Conservation (phyloP, 2,113 vertebrate genomes). For the Piaya cayana region DNA sequence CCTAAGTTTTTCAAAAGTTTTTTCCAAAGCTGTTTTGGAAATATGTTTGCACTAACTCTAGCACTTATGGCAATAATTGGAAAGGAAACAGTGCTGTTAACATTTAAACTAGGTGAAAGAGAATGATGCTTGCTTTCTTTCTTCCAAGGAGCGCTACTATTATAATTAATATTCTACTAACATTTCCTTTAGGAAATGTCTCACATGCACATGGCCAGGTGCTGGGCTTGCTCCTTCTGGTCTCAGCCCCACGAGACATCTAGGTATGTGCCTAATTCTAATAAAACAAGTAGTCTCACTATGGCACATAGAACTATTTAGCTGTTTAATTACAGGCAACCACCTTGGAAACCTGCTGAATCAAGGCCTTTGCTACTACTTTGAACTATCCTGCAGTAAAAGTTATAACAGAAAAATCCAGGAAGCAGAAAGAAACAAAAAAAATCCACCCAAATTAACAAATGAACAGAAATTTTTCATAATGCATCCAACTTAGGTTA, state of each 20-base stretch:
- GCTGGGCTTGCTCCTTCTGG: not conserved
- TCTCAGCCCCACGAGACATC: not conserved
- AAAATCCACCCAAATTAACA: not conserved
- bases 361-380: not conserved
- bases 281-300: not conserved
- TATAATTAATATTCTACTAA: not conserved
- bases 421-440: not conserved
- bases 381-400: not conserved
- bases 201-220: not conserved
- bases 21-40: not conserved
- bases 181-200: conserved; percentile 48
- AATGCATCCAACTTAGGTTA: not conserved
- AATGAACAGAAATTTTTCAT: not conserved
- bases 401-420: not conserved
- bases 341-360: not conserved
- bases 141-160: not conserved
- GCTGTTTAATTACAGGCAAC: not conserved
- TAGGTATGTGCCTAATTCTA: not conserved
- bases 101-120: not conserved
- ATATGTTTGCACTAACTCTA: not conserved
- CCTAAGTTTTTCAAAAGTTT: not conserved
- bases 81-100: not conserved
- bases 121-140: not conserved
- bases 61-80: not conserved
- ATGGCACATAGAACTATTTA: not conserved